phyloP scores from a whole-genome alignment of 35 echinoderm and acorn worm species.

The Anneissia japonica region DNA sequence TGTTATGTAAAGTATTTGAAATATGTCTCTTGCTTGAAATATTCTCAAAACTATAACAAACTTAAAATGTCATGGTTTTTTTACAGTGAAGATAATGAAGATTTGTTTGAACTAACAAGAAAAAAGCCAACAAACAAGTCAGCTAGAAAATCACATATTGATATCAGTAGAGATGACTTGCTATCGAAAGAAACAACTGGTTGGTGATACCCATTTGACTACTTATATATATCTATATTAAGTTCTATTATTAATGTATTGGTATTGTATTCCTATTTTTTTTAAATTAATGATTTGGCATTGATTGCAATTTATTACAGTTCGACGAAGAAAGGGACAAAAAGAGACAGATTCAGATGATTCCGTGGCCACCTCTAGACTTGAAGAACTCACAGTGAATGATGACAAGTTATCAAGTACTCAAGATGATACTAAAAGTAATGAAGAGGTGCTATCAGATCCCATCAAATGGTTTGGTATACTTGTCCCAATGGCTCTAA shows the following conservation, averaged over 20 bases:
- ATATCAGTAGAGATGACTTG: too few relatives aligned
- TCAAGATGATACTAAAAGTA: background rate
- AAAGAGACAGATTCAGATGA: background rate
- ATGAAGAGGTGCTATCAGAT: slow-evolving; percentile 4
- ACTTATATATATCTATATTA: too few relatives aligned
- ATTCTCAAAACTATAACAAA: too few relatives aligned
- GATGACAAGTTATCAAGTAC: background rate
- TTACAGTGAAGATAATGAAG: background rate
- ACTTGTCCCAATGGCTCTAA: slow-evolving; percentile 39
- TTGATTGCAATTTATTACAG: background rate
- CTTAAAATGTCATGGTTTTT: background rate
- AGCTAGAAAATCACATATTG: background rate
- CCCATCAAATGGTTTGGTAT: slow-evolving; percentile 56
- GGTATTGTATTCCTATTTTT: too few relatives aligned
- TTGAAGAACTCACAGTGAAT: background rate
- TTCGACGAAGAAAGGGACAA: slow-evolving; percentile 23
- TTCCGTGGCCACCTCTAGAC: background rate
- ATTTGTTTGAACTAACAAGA: background rate
- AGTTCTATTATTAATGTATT: too few relatives aligned
- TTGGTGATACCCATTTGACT: too few relatives aligned
- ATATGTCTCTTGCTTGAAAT: too few relatives aligned
- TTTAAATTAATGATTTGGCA: background rate
- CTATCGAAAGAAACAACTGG: background rate
- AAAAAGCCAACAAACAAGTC: background rate
- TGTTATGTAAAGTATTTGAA: too few relatives aligned